Percentiles rank a stretch among this genome's conserved stretches.
Conservation (phyloP, 1,140 invertebrate genomes). For the Tetranychus urticae region DNA sequence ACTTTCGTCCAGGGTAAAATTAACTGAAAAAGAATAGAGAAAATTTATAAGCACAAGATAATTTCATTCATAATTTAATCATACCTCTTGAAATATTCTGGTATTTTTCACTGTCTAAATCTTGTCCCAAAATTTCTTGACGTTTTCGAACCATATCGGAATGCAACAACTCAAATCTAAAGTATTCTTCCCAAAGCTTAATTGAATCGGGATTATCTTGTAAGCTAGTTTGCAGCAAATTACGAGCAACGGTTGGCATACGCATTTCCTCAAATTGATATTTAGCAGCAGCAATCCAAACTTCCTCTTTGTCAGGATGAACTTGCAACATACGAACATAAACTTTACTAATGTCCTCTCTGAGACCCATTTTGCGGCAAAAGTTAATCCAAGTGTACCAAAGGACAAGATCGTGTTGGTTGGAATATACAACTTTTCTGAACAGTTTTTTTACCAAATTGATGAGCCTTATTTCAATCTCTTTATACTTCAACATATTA, state of each 20-base stretch:
- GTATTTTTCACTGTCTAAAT: slow-evolving; percentile 5
- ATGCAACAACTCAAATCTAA: slow-evolving; percentile 16
- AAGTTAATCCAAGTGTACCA: slow-evolving; percentile 47
- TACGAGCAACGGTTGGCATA: slow-evolving; percentile 35
- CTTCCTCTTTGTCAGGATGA: slow-evolving; percentile 36
- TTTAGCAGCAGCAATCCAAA: slow-evolving; percentile 43
- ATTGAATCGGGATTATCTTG: slow-evolving; percentile 35
- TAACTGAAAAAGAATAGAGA: slow-evolving; percentile 5
- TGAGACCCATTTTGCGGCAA: slow-evolving; percentile 31
- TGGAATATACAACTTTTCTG: slow-evolving; percentile 28
- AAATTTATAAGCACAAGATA: neutral
- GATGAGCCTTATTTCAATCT: slow-evolving; percentile 36
- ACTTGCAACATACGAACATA: slow-evolving; percentile 33
- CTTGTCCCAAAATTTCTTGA: slow-evolving; percentile 9
- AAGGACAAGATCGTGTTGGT: slow-evolving; percentile 37
- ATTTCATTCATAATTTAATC: neutral
- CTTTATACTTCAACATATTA: slow-evolving; percentile 29
- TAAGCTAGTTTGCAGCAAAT: slow-evolving; percentile 36
- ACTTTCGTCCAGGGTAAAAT: slow-evolving; percentile 18
- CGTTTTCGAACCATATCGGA: slow-evolving; percentile 15
- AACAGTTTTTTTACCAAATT: slow-evolving; percentile 34
- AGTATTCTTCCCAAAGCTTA: slow-evolving; percentile 31
- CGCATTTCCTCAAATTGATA: slow-evolving; percentile 44
- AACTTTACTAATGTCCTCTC: slow-evolving; percentile 22
- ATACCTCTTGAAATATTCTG: slow-evolving; percentile 5